Evolutionary conservation across 2,113 vertebrate genomes (phyloP).

Genomic region (Mus musculus): DNA sequence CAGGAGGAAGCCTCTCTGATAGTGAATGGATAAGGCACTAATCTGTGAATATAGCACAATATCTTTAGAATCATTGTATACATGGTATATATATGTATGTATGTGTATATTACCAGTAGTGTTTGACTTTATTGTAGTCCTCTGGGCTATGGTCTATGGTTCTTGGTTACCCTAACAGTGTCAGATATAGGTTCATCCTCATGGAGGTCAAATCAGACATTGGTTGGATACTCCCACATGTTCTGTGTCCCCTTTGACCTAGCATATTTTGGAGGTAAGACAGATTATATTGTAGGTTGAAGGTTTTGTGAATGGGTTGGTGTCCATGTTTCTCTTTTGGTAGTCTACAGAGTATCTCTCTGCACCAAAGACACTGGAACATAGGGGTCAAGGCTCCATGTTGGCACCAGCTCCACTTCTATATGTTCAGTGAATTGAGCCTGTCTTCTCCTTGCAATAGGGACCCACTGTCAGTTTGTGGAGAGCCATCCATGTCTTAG

Average conservation of each 20-base stretch:
- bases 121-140: not conserved
- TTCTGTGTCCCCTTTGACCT: not conserved
- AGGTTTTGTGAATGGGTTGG: not conserved
- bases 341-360: not conserved
- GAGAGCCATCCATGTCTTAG: too few relatives aligned
- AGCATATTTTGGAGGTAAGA: not conserved
- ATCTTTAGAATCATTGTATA: too few relatives aligned
- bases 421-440: too few relatives aligned
- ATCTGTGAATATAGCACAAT: too few relatives aligned
- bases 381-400: not conserved
- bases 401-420: not conserved
- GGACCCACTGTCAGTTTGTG: too few relatives aligned
- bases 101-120: not conserved
- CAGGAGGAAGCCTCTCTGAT: not conserved
- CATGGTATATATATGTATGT: too few relatives aligned
- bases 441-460: too few relatives aligned
- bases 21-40: too few relatives aligned
- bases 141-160: not conserved
- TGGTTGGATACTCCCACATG: not conserved
- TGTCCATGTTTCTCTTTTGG: not conserved
- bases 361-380: not conserved
- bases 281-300: fast-evolving
- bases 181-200: not conserved
- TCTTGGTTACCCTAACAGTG: not conserved
- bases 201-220: not conserved